Percentiles rank a stretch among this genome's conserved stretches.
These are phyloP conservation scores for Clepsis dumicolana DNA, from an alignment of 2,888 invertebrate genomes.

Conservation along the genomic window DNA sequence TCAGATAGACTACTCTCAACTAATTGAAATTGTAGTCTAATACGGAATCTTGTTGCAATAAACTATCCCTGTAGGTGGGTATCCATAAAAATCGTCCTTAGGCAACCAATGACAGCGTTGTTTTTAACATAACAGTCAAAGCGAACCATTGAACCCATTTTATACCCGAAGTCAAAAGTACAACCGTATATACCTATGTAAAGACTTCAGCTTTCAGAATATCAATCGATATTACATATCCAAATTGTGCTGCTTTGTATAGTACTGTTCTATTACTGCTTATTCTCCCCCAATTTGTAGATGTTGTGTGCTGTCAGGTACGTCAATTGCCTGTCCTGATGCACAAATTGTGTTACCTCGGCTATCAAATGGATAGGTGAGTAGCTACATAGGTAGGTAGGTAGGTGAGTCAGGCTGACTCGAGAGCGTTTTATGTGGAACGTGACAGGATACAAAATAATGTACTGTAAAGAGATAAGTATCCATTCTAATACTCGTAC, in stretches of 20 bases:
- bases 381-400: not conserved
- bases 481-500: not conserved
- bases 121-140: not conserved
- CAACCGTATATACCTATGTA: not conserved
- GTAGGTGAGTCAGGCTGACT: not conserved
- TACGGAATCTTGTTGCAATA: not conserved
- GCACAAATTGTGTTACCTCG: conserved; percentile 22
- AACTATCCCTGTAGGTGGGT: not conserved
- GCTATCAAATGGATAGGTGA: not conserved
- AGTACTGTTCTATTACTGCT: not conserved
- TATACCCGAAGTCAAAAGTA: not conserved
- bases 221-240: not conserved
- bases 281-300: not conserved
- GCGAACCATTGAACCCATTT: not conserved
- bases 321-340: conserved; percentile 10
- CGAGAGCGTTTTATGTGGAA: not conserved
- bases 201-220: not conserved
- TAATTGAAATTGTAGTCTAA: not conserved
- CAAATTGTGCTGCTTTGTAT: not conserved
- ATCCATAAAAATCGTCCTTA: not conserved
- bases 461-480: not conserved
- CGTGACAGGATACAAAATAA: not conserved
- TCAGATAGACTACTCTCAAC: not conserved
- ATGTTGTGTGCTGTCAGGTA: conserved; percentile 5
- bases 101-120: no score